Percentiles rank a stretch among this genome's conserved stretches.
These are phyloP conservation scores for Dicentrarchus labrax DNA, from an alignment of 2,113 vertebrate genomes.

Conservation along the genomic window DNA sequence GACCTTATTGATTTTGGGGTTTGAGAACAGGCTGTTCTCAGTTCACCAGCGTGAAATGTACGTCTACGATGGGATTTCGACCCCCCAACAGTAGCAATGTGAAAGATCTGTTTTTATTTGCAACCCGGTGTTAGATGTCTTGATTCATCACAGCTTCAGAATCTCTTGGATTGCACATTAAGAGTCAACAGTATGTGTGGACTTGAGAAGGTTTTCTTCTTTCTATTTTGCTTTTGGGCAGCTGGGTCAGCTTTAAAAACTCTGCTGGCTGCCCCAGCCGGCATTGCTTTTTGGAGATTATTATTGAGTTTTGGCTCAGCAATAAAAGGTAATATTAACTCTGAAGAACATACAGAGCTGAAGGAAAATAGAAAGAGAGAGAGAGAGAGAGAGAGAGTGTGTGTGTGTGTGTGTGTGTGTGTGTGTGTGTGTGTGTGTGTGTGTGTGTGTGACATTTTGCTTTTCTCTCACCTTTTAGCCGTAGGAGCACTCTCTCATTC, in stretches of 20 bases:
- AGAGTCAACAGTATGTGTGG: not conserved
- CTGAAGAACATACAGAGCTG: not conserved
- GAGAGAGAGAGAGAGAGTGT: too few species aligned
- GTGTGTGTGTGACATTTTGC: constrained; percentile 16
- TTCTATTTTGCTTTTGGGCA: constrained; percentile 2
- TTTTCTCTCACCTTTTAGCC: constrained; percentile 3
- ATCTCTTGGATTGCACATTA: not conserved
- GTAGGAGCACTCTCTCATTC: not conserved
- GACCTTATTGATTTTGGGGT: too few species aligned
- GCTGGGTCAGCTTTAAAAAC: not conserved
- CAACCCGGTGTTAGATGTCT: not conserved
- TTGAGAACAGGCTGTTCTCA: too few species aligned
- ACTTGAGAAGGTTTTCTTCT: not conserved
- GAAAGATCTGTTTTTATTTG: not conserved
- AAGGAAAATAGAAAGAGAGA: not conserved
- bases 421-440: not conserved
- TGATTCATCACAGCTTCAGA: not conserved
- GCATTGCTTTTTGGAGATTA: not conserved
- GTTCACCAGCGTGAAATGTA: too few species aligned
- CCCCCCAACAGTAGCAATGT: too few species aligned
- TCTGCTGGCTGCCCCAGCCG: not conserved
- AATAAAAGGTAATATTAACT: constrained; percentile 12
- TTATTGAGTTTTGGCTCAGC: constrained; percentile 18
- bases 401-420: not conserved
- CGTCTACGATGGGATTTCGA: too few species aligned